These are phyloP conservation scores for Ephestia elutella DNA, from an alignment of 1,140 invertebrate species.

Conservation along the genomic window DNA sequence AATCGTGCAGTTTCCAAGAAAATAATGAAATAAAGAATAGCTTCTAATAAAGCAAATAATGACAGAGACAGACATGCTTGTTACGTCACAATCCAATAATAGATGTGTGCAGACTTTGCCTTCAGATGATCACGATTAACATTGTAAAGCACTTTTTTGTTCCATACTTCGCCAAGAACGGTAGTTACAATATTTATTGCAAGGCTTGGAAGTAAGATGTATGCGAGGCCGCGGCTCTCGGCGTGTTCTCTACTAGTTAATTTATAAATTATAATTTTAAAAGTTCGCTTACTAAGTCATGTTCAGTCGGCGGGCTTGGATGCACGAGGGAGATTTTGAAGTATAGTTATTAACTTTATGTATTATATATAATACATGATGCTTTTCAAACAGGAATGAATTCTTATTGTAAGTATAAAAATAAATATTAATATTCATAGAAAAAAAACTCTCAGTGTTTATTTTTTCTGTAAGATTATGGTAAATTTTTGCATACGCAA, in stretches of 20 bases:
- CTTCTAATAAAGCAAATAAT: too few species aligned
- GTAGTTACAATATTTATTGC: conserved; percentile 41
- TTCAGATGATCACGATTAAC: conserved; percentile 4
- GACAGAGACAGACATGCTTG: too few species aligned
- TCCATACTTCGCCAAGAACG: conserved; percentile 34
- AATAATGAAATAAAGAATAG: too few species aligned
- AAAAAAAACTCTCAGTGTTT: conserved; percentile 68
- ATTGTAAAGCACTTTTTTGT: conserved; percentile 34
- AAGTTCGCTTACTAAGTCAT: conserved; percentile 61
- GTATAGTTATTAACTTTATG: conserved; percentile 69
- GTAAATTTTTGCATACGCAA: conserved; percentile 62
- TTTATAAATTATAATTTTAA: conserved; percentile 57
- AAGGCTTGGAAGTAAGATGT: conserved; percentile 31
- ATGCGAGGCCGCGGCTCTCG: not conserved
- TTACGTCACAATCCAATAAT: not conserved
- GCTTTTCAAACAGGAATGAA: conserved; percentile 71
- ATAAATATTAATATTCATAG: conserved; percentile 70
- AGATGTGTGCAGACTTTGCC: not conserved
- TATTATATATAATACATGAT: conserved; percentile 60
- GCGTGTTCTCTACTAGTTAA: conserved; percentile 40
- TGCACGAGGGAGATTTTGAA: conserved; percentile 50
- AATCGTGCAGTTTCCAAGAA: not conserved
- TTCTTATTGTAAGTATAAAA: conserved; percentile 71
- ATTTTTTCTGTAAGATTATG: conserved; percentile 66
- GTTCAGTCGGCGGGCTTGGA: conserved; percentile 54